Evolutionary conservation across 2,113 vertebrate genomes (phyloP), one percentile per base, ranked within the genome.

Genomic region (Sarotherodon lohbergeri): DNA sequence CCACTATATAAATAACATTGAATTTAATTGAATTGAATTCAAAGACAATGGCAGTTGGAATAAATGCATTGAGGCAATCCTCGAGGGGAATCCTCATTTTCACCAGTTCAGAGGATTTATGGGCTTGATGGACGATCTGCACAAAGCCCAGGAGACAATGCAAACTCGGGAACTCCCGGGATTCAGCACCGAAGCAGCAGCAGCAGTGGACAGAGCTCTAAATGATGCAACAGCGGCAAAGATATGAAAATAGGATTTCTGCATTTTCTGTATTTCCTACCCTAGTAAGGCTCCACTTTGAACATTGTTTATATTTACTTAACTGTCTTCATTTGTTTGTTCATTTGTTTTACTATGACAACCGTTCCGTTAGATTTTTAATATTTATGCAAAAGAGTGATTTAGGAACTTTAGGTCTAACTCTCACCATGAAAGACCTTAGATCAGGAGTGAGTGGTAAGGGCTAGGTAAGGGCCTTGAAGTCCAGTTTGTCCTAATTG

Each of bases 1-100:
- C 22, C 54, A 6, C 22, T 24, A 56, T 56, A 3, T 24, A 24
- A 56, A 56, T 56, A 56, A 24, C 22, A 56, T 4, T 56, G 22
- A 56, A 13, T 56, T 56, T 0, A 56, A 56, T 6, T 55, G 0
- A 56, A 13, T 56, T 56, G 2, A 56, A 56, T 57, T 4, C 6
- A 57, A 27, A 14, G 12, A 57, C 12, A 57, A 57, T 57, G 22
- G 12, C 6, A 57, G 55, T 57, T 57, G 55, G 12, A 57, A 27
- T 57, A 57, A 57, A 57, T 2, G 1, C 22, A 27, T 7, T 57
- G 55, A 57, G 55, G 55, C 55, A 57, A 57, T 57, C 55, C 55
- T 57, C 2, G 2, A 57, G 2, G 55, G 55, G 55, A 57, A 56
- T 56, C 11, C 55, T 56, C 55, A 56, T 56, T 56, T 56, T 56